Evolutionary conservation across 2,888 invertebrate genomes (phyloP), one percentile per base, ranked within the genome.

Genomic region (Caenorhabditis drosophilae): DNA sequence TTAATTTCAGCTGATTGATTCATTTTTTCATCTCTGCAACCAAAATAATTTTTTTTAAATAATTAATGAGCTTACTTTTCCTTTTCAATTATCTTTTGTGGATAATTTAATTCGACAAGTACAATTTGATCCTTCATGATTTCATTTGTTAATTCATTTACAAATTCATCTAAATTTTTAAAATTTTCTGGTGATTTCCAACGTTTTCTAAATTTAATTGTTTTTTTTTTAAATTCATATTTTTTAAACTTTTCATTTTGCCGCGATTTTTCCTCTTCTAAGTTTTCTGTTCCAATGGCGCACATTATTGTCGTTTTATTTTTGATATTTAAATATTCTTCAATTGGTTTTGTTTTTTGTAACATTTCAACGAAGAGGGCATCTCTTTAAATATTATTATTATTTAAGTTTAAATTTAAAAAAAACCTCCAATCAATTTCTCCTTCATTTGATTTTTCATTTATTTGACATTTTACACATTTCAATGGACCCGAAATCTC

Each of bases 361-460:
- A 45, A 48, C 0, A 0, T 1, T 4, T 57, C 57, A 4, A 53
- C 16, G 1, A 27, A 36, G 0, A 61, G 41, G 1, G 57, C 38
- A 4, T 61, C 53, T 1, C 44, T 49, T n/a, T n/a, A 23, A 22
- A 49, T 12, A 36, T 36, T 36, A 36, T 36, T n/a, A n/a, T 36
- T n/a, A 36, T n/a, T n/a, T 36, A n/a, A 4, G 4, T 36, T 22
- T 15, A 16, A 41, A 7, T 23, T 46, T 23, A 4, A 41, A 20
- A 35, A 51, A 31, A 20, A 66, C 51, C 49, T 44, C 73, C 73
- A 73, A 54, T 75, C 67, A 23, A 67, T 55, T 25, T 72, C 59
- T 15, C 56, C 60, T 42, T 52, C 36, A 16, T 51, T 48, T 6
- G 48, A 44, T 23, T 50, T 34, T n/a, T 15, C 46, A 12, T 15